Evolutionary conservation across 2,888 invertebrate genomes (phyloP).

Genomic region (Mesorhabditis sp.): DNA sequence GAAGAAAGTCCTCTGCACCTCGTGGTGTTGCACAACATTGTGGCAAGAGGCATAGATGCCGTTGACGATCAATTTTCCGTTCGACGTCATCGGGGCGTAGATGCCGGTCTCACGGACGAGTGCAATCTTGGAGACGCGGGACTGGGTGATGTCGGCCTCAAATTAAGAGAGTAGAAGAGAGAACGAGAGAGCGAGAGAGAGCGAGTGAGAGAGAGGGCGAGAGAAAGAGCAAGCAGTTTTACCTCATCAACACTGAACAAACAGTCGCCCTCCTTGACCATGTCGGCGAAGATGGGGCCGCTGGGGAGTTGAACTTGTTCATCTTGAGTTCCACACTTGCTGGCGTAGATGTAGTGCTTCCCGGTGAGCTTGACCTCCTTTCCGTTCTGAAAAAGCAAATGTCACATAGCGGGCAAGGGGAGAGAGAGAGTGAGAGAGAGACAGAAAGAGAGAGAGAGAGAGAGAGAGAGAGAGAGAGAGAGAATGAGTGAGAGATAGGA

Average conservation of each 20-base stretch:
- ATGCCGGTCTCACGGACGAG: conserved; percentile 40
- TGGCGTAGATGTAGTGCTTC: conserved; percentile 50
- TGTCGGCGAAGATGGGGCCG: conserved; percentile 42
- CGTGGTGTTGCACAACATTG: conserved; percentile 31
- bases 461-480: no score
- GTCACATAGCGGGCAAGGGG: no score
- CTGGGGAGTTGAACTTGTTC: conserved; percentile 11
- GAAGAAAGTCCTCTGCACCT: conserved; percentile 42
- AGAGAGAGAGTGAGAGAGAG: no score
- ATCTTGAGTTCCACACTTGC: conserved; percentile 16
- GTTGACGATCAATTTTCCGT: conserved; percentile 44
- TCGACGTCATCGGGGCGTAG: conserved; percentile 47
- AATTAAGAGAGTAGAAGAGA: neutral
- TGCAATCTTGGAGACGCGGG: conserved; percentile 26
- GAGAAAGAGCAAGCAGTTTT: no score
- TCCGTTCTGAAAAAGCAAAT: conserved; percentile 22
- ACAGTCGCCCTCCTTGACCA: conserved; percentile 49
- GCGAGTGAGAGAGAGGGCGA: no score
- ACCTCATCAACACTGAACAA: conserved; percentile 34
- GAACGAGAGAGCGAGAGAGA: no score
- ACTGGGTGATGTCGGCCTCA: conserved; percentile 6
- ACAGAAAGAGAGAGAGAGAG: no score
- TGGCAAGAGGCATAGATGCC: conserved; percentile 49
- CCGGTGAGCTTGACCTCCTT: conserved; percentile 46
- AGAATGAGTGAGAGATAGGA: no score